These are phyloP conservation scores for Squalus acanthias DNA, from an alignment of 2,797 vertebrate species.

Conservation along the genomic window DNA sequence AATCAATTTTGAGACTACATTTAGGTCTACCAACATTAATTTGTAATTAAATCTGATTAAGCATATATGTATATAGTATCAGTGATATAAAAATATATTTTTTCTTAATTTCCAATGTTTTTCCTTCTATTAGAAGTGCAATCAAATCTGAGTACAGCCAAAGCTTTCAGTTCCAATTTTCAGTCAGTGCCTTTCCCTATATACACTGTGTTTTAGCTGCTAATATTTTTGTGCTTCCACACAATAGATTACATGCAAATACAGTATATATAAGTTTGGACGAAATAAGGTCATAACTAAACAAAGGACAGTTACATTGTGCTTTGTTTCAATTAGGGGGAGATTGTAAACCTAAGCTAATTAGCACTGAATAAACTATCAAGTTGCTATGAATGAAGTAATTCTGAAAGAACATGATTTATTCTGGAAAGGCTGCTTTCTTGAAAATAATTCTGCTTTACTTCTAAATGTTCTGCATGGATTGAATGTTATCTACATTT, in stretches of 20 bases:
- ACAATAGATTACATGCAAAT: slow-evolving; percentile 13
- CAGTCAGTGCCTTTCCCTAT: neutral
- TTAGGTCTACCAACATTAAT: neutral
- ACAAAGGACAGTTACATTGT: neutral
- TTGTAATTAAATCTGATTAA: neutral
- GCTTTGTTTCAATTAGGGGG: neutral
- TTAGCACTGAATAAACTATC: slow-evolving; percentile 7
- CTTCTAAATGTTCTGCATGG: neutral
- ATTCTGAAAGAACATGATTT: neutral
- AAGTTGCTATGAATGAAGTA: neutral
- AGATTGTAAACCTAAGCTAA: neutral
- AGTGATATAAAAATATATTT: neutral
- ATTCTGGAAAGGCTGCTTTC: neutral
- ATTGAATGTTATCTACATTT: neutral
- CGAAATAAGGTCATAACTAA: slow-evolving; percentile 14
- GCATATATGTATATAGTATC: neutral
- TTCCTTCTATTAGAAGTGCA: neutral
- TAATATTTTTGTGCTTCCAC: neutral
- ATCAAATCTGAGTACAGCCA: neutral
- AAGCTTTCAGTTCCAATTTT: neutral
- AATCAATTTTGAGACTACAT: neutral
- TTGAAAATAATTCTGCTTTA: neutral
- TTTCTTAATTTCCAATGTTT: neutral
- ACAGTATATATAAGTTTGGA: neutral
- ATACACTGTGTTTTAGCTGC: neutral